phyloP scores from a whole-genome alignment of 2,888 invertebrate genomes.

The Toxonevra muliebris region DNA sequence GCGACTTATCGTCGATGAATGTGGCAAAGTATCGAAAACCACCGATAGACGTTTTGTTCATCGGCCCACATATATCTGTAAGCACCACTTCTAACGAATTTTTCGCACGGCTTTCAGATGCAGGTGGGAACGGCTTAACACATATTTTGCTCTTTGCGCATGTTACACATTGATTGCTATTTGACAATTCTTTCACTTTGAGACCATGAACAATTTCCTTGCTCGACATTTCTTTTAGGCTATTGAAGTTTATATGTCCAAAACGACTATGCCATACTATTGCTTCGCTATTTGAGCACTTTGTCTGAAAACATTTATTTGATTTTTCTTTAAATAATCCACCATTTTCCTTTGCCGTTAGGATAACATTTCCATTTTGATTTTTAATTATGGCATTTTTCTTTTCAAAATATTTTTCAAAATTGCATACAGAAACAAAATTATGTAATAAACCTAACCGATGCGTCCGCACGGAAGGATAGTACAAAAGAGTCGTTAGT shows the following conservation, averaged over 20 bases:
- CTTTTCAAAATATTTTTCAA: not conserved
- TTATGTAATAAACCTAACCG: too few relatives aligned
- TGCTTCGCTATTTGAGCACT: not conserved
- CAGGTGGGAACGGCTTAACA: conserved; percentile 2
- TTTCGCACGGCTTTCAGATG: not conserved
- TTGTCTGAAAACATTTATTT: not conserved
- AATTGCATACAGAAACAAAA: not conserved
- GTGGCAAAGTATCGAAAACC: conserved; percentile 36
- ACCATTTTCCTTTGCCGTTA: not conserved
- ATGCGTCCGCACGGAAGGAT: too few relatives aligned
- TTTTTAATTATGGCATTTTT: not conserved
- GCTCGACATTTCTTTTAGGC: not conserved
- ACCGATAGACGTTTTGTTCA: conserved; percentile 33
- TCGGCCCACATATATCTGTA: conserved; percentile 34
- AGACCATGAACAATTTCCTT: not conserved
- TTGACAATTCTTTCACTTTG: not conserved
- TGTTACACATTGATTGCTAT: not conserved
- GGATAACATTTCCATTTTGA: not conserved
- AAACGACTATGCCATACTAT: not conserved
- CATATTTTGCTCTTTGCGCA: not conserved
- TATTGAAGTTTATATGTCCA: not conserved
- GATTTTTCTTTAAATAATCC: not conserved
- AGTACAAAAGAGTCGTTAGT: too few relatives aligned
- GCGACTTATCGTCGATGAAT: conserved; percentile 38
- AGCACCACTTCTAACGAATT: not conserved